A percentile compares a stretch with the other conserved stretches of the same genome.
These are phyloP conservation scores for Conus ventricosus DNA, from an alignment of 1,140 invertebrate species.

Conservation along the genomic window DNA sequence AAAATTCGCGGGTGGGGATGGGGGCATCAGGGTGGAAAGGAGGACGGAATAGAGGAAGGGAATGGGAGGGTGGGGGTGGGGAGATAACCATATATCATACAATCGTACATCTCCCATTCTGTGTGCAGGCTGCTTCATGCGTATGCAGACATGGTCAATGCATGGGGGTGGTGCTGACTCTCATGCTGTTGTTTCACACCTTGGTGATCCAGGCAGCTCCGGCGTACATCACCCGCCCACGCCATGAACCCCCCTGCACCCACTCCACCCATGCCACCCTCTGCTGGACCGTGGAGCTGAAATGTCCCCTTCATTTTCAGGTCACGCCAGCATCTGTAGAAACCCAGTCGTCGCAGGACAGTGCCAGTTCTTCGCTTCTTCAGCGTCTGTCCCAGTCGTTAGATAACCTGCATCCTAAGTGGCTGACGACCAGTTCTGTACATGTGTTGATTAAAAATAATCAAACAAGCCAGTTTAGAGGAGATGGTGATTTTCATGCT, in stretches of 20 bases:
- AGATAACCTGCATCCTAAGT: neutral
- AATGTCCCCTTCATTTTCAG: slow-evolving; percentile 12
- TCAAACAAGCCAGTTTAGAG: neutral
- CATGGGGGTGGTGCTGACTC: neutral
- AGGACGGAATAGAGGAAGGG: neutral
- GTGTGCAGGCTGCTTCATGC: neutral
- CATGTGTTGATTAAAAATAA: neutral
- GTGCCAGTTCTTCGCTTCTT: neutral
- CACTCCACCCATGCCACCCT: slow-evolving; percentile 18
- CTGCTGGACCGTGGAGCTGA: slow-evolving; percentile 30
- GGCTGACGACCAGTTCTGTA: neutral
- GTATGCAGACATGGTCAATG: too few relatives aligned
- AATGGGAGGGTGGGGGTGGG: neutral
- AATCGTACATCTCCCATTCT: slow-evolving; percentile 31
- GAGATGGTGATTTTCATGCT: too few relatives aligned
- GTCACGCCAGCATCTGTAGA: neutral
- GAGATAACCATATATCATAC: neutral
- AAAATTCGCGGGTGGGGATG: neutral
- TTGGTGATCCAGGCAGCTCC: neutral
- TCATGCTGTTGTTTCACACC: neutral
- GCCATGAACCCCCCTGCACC: neutral
- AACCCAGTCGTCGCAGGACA: neutral
- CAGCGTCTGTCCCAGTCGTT: neutral
- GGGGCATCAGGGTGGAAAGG: neutral
- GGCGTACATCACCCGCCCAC: neutral